These are phyloP conservation scores for Caenorhabditis macrosperma DNA, from an alignment of 2,888 invertebrate species.

Conservation along the genomic window DNA sequence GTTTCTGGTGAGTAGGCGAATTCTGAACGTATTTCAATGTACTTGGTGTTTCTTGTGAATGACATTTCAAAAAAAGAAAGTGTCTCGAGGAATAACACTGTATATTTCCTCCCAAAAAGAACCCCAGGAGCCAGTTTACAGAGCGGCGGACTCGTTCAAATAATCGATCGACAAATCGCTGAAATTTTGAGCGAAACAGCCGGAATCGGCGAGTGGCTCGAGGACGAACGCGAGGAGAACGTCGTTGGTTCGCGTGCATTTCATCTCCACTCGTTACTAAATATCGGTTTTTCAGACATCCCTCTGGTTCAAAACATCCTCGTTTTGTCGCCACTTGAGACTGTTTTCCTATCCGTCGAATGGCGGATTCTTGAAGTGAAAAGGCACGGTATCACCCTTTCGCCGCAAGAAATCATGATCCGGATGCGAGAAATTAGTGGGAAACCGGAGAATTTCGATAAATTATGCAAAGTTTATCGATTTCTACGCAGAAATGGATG, in stretches of 20 bases:
- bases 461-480: conserved; percentile 48
- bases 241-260: not conserved
- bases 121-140: no score
- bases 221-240: conserved; percentile 40
- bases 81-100: no score
- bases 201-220: conserved; percentile 50
- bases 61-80: no score
- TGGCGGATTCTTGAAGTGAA: conserved; percentile 35
- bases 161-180: conserved; percentile 25
- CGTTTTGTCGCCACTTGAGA: conserved; percentile 41
- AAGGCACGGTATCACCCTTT: not conserved
- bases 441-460: conserved; percentile 13
- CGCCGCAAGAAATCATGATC: conserved; percentile 30
- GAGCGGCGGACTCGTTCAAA: conserved; percentile 46
- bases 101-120: no score
- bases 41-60: no score
- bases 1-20: conserved; percentile 35
- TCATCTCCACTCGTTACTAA: not conserved
- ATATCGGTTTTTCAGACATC: conserved; percentile 18
- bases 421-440: conserved; percentile 12
- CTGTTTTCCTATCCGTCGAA: conserved; percentile 26
- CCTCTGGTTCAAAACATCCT: conserved; percentile 7
- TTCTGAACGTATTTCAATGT: no score
- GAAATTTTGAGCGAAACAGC: conserved; percentile 28
- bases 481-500: conserved; percentile 63